phyloP scores from a whole-genome alignment of 2,888 invertebrate genomes.

The Thysanoteuthis rhombus region DNA sequence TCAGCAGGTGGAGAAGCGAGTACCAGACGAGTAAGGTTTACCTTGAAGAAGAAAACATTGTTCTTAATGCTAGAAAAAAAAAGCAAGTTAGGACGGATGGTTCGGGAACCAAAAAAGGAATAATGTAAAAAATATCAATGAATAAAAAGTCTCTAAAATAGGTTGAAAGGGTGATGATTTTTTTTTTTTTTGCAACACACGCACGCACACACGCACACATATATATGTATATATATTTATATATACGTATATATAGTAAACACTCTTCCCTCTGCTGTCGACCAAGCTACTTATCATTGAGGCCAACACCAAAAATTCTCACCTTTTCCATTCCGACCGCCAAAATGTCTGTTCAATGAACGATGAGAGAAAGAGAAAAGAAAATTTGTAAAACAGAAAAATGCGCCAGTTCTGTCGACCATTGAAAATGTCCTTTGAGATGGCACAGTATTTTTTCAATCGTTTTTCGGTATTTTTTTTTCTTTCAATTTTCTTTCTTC shows the following conservation, averaged over 20 bases:
- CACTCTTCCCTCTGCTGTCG: background rate
- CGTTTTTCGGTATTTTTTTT: background rate
- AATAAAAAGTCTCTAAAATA: no score
- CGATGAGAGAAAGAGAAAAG: background rate
- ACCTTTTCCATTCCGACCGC: background rate
- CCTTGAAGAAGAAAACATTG: no score
- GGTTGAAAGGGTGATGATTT: no score
- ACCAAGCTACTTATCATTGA: background rate
- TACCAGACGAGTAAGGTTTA: no score
- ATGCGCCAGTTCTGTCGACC: background rate
- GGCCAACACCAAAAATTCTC: background rate
- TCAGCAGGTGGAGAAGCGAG: no score
- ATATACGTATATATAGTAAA: background rate
- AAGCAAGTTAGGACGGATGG: no score
- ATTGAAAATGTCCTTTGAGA: background rate
- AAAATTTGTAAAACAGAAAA: background rate
- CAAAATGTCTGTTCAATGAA: background rate
- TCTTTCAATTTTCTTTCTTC: background rate
- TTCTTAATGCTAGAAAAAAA: no score
- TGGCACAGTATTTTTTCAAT: background rate
- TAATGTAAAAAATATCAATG: no score
- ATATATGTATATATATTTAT: constrained; percentile 12
- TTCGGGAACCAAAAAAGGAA: no score
- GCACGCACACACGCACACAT: background rate
- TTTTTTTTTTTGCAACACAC: no score